Base-by-base conservation (phyloP, 2,797 vertebrate genomes). In the Ibycter americanus region DNA sequence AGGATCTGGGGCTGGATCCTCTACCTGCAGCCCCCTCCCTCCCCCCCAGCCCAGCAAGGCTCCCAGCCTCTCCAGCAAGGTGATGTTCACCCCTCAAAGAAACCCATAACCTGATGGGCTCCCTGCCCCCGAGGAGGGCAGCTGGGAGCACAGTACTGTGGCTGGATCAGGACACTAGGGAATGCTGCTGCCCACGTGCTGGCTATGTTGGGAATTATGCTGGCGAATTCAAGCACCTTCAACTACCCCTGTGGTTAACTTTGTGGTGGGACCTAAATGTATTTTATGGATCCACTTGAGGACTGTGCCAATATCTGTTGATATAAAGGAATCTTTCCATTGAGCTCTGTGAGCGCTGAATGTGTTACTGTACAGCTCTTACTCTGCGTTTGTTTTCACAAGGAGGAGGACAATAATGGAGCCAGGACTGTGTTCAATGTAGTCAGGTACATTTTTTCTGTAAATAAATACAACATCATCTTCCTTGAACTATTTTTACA, bases 191-290 rank as follows among this genome's bases (percentile, higher is more conserved):
- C 54, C 38, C 13, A 27, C 0, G 1, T 27, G 34, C 52, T 85
- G 22, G 27, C 19, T 49, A 2, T 12, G 38, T 25, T 54, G 34
- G 47, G 38, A 76, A 52, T 67, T 36, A 22, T 1, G 6, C 31
- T 3, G 4, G 15, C 19, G 52, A 49, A 27, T 54, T 68, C n/a
- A 55, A 62, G 63, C 23, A 46, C 49, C n/a, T 67, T 85, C 25
- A 36, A 2, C 31, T n/a, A 36, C 4, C 7, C n/a, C 7, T 1
- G 2, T 42, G 26, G 40, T n/a, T 61, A 42, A 52, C 29, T n/a
- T 46, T 62, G 62, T 34, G 47, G 56, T 31, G 47, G 38, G n/a
- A 36, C 47, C 27, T 67, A 73, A 73, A 21, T 9, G 22, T 22
- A 22, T 40, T 32, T 59, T 44, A 49, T 32, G 8, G 52, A 47